Base-by-base conservation (phyloP, 92 coral and sea anemone species). In the Palythoa caribaeorum region DNA sequence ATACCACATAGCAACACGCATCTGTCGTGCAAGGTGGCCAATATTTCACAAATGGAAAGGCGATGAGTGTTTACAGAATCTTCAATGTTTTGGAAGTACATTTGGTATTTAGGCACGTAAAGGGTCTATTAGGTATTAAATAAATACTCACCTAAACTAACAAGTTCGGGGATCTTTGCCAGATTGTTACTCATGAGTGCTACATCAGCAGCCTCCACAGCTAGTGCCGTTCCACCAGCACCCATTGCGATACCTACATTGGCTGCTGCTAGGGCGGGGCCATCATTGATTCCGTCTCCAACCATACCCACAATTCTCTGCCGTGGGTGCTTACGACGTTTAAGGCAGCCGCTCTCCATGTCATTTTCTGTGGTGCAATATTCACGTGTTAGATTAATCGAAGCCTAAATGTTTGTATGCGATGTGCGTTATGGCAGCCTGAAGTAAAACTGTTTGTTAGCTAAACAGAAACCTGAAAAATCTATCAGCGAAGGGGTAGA, bases 201-300 rank as follows among this genome's bases (percentile, higher is more conserved):
- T 17, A 97, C 98, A 66, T 96, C 99, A 10, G 99, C 99, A 35
- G 99, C 98, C 75, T 97, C 99, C 9, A 97, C 99, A 2, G 99
- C 99, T 12, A 97, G 92, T 21, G 99, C 99, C 0, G 99, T 95
- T 14, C 99, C 99, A 5, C 99, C 99, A 5, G 99, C 99, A 38
- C 98, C 99, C 99, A 97, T 95, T 38, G 99, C 98, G 83, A 97
- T 97, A 73, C 99, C 99, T 21, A 95, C 91, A 89, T 95, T 90
- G 76, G 99, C 96, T 68, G 99, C 95, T 38, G 98, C 99, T 71
- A 97, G 93, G 36, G 99, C 99, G 11, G 99, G 99, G 6, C 99
- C 99, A 80, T 97, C 99, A 78, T 97, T 97, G 89, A 97, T 98
- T 40, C 99, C 99, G 84, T 97, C 99, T 7, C 99, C 99, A 50